Evolutionary conservation across 2,888 invertebrate genomes (phyloP), one percentile per base, ranked within the genome.

Genomic region (Phortica magna): DNA sequence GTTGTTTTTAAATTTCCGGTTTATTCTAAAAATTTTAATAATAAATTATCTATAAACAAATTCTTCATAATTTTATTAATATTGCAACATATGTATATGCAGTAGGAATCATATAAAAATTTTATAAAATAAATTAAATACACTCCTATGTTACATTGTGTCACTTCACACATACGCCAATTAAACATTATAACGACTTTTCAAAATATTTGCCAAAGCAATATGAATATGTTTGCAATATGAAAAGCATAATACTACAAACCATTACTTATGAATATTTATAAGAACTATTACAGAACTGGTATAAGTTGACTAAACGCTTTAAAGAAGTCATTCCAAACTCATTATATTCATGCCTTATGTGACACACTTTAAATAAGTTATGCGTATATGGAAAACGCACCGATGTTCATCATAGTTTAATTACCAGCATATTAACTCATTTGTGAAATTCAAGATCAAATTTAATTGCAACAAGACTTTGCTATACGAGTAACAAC

Each of bases 401-500:
- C 48, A 5, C 9, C 7, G 48, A 6, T 9, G 31, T 39, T 41
- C 65, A 72, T 61, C 61, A 65, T 78, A 79, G 78, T 59, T 64
- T 67, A 81, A 80, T 77, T 82, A 86, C 88, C 85, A 74, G 77
- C 88, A 85, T 81, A 72, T 79, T 39, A 70, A 71, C 76, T 76
- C 70, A 76, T 81, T 82, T 75, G 74, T 80, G 72, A 78, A 79
- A 83, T 85, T 88, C 87, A 85, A 85, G 88, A 84, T 81, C 84
- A 86, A 84, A 84, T 81, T 67, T 80, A 88, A 86, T 84, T 83
- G 82, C 85, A 83, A 83, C 83, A 86, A 65, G 12, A n/a, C 19
- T 12, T 22, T 61, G 22, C 74, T 74, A 73, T 31, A 73, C 17
- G 75, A 41, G 65, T 43, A 10, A 17, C 70, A 59, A 17, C 81